Evolutionary conservation across 2,113 vertebrate species (phyloP), one percentile per base, ranked within the genome.

Genomic region (Kryptolebias marmoratus): DNA sequence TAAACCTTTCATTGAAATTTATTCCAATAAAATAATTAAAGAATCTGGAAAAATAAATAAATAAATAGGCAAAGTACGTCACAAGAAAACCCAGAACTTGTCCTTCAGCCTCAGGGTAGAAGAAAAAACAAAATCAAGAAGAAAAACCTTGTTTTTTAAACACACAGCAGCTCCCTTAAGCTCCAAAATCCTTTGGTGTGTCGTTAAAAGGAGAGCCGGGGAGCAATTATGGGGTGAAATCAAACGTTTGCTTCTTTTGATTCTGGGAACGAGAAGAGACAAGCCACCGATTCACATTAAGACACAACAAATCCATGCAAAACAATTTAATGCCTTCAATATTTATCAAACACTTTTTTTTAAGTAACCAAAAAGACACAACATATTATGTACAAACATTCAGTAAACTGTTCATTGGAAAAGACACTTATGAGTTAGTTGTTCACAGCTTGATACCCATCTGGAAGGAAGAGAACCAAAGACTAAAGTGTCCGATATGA

Each of bases 321-420:
- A 90, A 86, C 59, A 77, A 65, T 89, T 83, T 82, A 88, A 90
- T 89, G 64, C 52, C 55, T 75, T 73, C 36, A 8, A 78, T 80
- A 84, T 80, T 66, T 68, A 80, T 79, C 77, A 85, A 88, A 85
- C 69, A 80, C 81, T 56, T 74, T 45, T 76, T 45, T 70, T 39
- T 82, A 75, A 50, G 63, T 47, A 54, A 71, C 62, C 30, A 55
- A 74, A 65, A 32, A 31, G 52, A 87, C 79, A 64, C 69, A 42
- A 65, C 64, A 87, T 58, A 53, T 63, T 59, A 64, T 75, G 48
- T 82, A 82, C 80, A 83, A 88, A 90, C 83, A 87, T 83, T 84
- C 75, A 84, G 70, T 57, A 73, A 80, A 80, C 48, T 48, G 73
- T 70, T 79, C 52, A 71, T 61, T 56, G 39, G 62, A 73, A 76